Evolutionary conservation across 2,113 vertebrate genomes (phyloP).

Genomic region (Oncorhynchus clarkii): DNA sequence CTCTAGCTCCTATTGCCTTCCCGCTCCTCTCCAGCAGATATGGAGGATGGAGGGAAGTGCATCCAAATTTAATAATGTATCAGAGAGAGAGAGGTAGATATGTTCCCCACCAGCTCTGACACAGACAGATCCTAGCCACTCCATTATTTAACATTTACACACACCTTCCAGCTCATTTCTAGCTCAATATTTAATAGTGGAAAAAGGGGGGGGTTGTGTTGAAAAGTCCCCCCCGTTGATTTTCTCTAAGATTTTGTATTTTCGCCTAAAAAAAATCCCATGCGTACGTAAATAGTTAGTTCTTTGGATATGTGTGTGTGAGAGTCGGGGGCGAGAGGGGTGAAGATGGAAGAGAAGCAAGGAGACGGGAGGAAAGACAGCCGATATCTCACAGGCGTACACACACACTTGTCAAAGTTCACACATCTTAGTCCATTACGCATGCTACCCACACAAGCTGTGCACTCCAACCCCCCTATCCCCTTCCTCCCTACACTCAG

Average conservation of each 20-base stretch:
- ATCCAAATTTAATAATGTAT: conserved; percentile 99
- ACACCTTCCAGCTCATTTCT: conserved; percentile 94
- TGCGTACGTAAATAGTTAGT: conserved; percentile 22
- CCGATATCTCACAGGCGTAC: neutral
- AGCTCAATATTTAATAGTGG: conserved; percentile 95
- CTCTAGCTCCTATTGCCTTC: conserved; percentile 33
- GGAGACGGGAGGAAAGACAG: conserved; percentile 45
- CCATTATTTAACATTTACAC: conserved; percentile 99
- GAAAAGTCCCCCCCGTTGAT: conserved; percentile 56
- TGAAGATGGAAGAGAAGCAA: conserved; percentile 29
- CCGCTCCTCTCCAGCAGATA: conserved; percentile 66
- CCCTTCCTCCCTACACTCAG: neutral
- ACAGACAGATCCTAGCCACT: conserved; percentile 85
- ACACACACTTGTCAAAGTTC: conserved; percentile 4
- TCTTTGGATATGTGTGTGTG: conserved; percentile 4
- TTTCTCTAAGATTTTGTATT: conserved; percentile 55
- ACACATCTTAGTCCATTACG: conserved; percentile 16
- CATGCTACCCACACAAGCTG: conserved; percentile 3
- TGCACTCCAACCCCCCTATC: neutral
- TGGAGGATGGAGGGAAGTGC: conserved; percentile 80
- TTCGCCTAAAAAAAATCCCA: conserved; percentile 51
- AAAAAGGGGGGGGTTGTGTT: conserved; percentile 29
- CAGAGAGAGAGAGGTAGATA: conserved; percentile 54
- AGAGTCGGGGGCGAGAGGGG: neutral
- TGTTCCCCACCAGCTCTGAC: conserved; percentile 87